These are phyloP conservation scores for Octomys mimax DNA, from an alignment of 2,797 vertebrate species.

Conservation along the genomic window DNA sequence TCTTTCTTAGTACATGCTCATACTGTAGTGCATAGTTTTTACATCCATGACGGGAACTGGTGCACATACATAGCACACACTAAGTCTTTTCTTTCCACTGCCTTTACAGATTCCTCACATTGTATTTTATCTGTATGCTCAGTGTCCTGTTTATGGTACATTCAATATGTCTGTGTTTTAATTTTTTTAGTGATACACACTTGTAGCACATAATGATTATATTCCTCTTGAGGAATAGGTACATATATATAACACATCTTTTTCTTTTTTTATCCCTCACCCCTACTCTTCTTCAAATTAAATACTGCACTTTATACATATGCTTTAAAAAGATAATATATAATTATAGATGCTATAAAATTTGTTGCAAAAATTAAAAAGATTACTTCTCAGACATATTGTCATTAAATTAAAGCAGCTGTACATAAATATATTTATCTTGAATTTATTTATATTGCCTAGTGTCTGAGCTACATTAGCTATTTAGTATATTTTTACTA, in stretches of 20 bases:
- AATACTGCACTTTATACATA: not conserved
- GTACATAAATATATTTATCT: not conserved
- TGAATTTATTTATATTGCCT: not conserved
- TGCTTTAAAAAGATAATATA: not conserved
- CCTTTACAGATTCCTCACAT: not conserved
- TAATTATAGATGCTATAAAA: not conserved
- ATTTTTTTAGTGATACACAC: not conserved
- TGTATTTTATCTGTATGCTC: not conserved
- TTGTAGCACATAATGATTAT: not conserved
- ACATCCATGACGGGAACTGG: not conserved
- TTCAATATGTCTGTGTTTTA: not conserved
- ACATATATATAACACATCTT: not conserved
- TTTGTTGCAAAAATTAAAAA: not conserved
- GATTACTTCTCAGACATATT: not conserved
- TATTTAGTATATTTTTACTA: not conserved
- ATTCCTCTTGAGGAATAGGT: not conserved
- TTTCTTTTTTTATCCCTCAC: not conserved
- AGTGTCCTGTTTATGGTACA: not conserved
- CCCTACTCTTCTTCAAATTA: not conserved
- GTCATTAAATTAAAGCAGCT: not conserved
- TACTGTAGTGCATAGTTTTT: not conserved
- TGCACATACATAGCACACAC: not conserved
- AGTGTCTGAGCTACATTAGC: not conserved
- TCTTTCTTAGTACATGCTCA: not conserved
- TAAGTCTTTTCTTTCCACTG: not conserved